phyloP scores from a whole-genome alignment of 2,888 invertebrate species.

The Drosophila peninsularis region DNA sequence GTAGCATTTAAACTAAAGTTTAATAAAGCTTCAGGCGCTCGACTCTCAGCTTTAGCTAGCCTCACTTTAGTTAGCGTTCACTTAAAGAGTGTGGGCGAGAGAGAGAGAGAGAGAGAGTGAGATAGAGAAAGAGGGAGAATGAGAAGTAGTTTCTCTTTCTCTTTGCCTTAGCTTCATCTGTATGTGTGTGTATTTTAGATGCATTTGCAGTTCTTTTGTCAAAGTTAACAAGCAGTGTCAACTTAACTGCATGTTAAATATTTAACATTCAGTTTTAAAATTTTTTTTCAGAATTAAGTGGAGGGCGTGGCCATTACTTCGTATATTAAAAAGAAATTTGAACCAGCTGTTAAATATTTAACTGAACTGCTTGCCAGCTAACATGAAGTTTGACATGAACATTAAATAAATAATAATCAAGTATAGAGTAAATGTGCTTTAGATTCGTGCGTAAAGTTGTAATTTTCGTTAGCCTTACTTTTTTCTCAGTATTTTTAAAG shows the following conservation, averaged over 20 bases:
- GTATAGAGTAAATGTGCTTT: neutral
- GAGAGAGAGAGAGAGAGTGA: neutral
- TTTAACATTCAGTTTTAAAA: neutral
- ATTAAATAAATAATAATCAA: neutral
- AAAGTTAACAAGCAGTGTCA: neutral
- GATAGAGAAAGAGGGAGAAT: neutral
- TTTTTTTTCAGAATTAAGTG: no score
- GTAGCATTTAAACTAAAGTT: constrained; percentile 23
- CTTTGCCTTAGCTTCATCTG: neutral
- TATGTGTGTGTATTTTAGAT: constrained; percentile 1
- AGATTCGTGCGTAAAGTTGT: constrained; percentile 13
- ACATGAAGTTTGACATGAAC: constrained; percentile 25
- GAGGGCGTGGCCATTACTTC: neutral
- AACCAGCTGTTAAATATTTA: neutral
- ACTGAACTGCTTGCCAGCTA: neutral
- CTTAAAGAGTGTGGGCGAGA: neutral
- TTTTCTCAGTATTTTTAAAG: constrained; percentile 8
- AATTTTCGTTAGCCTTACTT: constrained; percentile 8
- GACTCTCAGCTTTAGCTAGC: constrained; percentile 46
- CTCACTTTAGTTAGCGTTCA: constrained; percentile 26
- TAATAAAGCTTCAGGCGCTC: neutral
- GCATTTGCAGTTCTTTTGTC: constrained; percentile 8
- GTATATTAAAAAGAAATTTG: neutral
- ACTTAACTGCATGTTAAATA: constrained; percentile 3
- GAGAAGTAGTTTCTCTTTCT: neutral